Conservation (phyloP, 2,888 invertebrate genomes). For the Drosophila percnosoma region DNA sequence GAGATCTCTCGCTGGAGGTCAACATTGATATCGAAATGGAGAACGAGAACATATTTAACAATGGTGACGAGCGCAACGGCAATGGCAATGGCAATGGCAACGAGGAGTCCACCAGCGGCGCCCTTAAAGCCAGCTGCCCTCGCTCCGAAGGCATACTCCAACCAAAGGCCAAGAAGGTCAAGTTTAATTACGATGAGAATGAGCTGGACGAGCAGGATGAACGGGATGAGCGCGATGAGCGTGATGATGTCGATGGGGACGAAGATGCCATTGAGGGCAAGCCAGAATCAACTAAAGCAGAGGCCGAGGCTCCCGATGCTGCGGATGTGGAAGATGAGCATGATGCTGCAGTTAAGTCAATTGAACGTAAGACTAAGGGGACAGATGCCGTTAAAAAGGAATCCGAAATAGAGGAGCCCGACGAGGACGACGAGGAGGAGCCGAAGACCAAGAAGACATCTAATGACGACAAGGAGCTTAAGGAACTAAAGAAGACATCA, state of each 20-base stretch:
- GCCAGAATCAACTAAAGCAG: constrained; percentile 10
- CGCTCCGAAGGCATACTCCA: constrained; percentile 78
- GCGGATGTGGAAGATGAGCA: constrained; percentile 14
- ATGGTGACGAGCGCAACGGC: constrained; percentile 72
- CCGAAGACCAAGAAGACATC: constrained; percentile 39
- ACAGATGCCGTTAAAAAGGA: constrained; percentile 20
- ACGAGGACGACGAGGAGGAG: constrained; percentile 48
- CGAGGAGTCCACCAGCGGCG: constrained; percentile 38
- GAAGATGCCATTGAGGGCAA: constrained; percentile 32
- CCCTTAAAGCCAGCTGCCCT: constrained; percentile 58
- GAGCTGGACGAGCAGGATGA: constrained; percentile 32
- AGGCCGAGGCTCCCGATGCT: constrained; percentile 19
- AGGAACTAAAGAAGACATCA: constrained; percentile 22
- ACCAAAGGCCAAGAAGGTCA: constrained; percentile 85
- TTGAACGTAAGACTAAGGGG: constrained; percentile 44
- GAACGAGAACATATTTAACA: constrained; percentile 84
- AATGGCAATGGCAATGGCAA: constrained; percentile 3
- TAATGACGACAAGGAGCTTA: constrained; percentile 37
- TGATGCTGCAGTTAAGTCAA: constrained; percentile 29
- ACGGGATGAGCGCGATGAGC: constrained; percentile 26
- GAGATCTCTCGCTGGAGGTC: constrained; percentile 86
- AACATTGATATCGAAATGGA: constrained; percentile 87
- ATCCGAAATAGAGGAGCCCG: constrained; percentile 58
- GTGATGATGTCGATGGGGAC: constrained; percentile 27
- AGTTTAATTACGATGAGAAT: constrained; percentile 74